Evolutionary conservation across 2,888 invertebrate genomes (phyloP).

Genomic region (Xestia c-nigrum): DNA sequence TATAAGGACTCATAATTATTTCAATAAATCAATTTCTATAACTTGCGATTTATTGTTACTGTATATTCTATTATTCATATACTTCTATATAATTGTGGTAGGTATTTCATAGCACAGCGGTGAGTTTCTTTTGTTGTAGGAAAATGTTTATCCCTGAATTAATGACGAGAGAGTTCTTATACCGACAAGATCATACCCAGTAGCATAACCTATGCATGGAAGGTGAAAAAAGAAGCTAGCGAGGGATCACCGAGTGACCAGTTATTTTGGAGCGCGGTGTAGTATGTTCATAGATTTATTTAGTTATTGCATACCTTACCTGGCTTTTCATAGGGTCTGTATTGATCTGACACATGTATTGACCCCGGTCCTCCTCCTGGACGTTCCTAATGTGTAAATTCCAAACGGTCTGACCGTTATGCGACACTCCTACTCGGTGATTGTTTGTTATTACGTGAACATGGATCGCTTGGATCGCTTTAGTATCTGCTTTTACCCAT

Average conservation of each 20-base stretch:
- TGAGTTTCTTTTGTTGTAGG: slow-evolving; percentile 60
- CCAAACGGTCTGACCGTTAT: slow-evolving; percentile 96
- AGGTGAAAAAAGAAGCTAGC: slow-evolving; percentile 36
- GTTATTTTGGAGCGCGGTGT: slow-evolving; percentile 78
- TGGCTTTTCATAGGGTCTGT: slow-evolving; percentile 98
- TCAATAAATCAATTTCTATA: too few relatives aligned
- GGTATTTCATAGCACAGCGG: too few relatives aligned
- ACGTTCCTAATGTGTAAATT: slow-evolving; percentile 96
- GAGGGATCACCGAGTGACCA: slow-evolving; percentile 54
- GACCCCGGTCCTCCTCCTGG: slow-evolving; percentile 96
- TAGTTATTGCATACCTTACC: slow-evolving; percentile 87
- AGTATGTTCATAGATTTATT: slow-evolving; percentile 61
- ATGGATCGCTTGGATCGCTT: slow-evolving; percentile 98
- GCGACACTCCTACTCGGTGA: slow-evolving; percentile 95
- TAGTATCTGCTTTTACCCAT: slow-evolving; percentile 98
- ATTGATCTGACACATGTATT: slow-evolving; percentile 98
- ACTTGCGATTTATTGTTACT: too few relatives aligned
- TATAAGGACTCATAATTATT: too few relatives aligned
- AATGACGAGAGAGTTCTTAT: slow-evolving; percentile 87
- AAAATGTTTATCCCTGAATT: slow-evolving; percentile 88
- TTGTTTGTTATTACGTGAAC: slow-evolving; percentile 98
- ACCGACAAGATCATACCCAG: slow-evolving; percentile 70
- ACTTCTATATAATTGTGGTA: too few relatives aligned
- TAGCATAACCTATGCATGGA: slow-evolving; percentile 43
- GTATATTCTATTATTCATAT: too few relatives aligned